Conservation (phyloP, 2,888 invertebrate species). For the Salticus scenicus region DNA sequence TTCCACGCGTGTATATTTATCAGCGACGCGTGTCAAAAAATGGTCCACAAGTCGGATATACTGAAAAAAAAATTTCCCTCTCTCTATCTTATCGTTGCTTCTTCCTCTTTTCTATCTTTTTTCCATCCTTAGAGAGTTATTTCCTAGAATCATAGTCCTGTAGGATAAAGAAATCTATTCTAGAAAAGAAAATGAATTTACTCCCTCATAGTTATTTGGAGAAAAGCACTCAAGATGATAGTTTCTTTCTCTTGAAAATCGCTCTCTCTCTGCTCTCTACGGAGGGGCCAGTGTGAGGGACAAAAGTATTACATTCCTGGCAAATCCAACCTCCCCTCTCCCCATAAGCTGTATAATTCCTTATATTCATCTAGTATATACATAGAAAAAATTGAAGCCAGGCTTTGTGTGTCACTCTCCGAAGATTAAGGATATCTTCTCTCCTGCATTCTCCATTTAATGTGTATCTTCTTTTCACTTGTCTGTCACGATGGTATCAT, state of each 20-base stretch:
- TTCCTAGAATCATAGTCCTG: neutral
- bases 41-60: no score
- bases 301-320: conserved; percentile 1
- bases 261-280: conserved; percentile 22
- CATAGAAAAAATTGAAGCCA: conserved; percentile 12
- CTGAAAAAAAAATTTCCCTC: no score
- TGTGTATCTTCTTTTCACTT: conserved; percentile 23
- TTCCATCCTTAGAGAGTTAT: no score
- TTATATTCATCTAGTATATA: no score
- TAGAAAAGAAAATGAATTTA: conserved; percentile 15
- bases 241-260: conserved; percentile 48
- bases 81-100: no score
- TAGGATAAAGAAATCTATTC: conserved; percentile 29
- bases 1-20: no score
- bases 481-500: conserved; percentile 10
- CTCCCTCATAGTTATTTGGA: conserved; percentile 24
- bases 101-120: no score
- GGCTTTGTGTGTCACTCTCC: conserved; percentile 26
- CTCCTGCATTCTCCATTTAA: conserved; percentile 41
- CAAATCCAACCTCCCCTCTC: neutral
- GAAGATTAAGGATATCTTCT: neutral
- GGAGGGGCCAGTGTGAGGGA: conserved; percentile 26
- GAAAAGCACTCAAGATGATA: conserved; percentile 36
- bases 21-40: no score
- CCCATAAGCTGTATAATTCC: no score